These are phyloP conservation scores for Orchesella cincta DNA, from an alignment of 1,140 invertebrate genomes.

Conservation along the genomic window DNA sequence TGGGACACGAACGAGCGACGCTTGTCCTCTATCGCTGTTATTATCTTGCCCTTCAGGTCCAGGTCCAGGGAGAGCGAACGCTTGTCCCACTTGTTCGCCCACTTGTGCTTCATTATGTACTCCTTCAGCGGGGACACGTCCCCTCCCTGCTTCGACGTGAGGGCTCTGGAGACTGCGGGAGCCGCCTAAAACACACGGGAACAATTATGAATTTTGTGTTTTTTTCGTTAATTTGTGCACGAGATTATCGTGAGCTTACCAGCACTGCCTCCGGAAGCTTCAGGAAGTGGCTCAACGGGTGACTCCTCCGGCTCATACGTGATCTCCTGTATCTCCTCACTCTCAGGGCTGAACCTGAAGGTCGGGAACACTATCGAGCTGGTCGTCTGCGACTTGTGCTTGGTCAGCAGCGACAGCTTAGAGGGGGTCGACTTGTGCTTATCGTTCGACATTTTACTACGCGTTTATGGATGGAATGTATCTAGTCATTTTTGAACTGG, in stretches of 20 bases:
- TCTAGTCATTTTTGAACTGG: too few species aligned
- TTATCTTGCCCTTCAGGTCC: slow-evolving; percentile 49
- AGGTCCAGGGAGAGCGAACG: slow-evolving; percentile 45
- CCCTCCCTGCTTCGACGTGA: slow-evolving; percentile 12
- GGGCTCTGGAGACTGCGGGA: not conserved
- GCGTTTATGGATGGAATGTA: too few species aligned
- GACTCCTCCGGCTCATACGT: not conserved
- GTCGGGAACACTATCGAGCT: slow-evolving; percentile 2
- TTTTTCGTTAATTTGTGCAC: too few species aligned
- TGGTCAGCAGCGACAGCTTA: not conserved
- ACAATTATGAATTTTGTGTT: too few species aligned
- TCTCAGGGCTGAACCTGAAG: slow-evolving; percentile 49
- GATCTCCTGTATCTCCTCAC: slow-evolving; percentile 46
- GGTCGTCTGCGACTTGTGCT: not conserved
- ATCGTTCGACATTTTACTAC: too few species aligned
- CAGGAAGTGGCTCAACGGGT: not conserved
- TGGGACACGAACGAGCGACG: slow-evolving; percentile 46
- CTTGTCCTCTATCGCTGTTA: slow-evolving; percentile 50
- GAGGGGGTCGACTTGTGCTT: not conserved
- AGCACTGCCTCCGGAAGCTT: not conserved
- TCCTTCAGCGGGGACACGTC: slow-evolving; percentile 50
- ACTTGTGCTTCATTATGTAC: slow-evolving; percentile 48
- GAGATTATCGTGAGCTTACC: too few species aligned
- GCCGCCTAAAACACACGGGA: too few species aligned
- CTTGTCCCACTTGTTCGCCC: slow-evolving; percentile 49